These are phyloP conservation scores for Bursaphelenchus okinawaensis DNA, from an alignment of 2,888 invertebrate genomes.

Conservation along the genomic window DNA sequence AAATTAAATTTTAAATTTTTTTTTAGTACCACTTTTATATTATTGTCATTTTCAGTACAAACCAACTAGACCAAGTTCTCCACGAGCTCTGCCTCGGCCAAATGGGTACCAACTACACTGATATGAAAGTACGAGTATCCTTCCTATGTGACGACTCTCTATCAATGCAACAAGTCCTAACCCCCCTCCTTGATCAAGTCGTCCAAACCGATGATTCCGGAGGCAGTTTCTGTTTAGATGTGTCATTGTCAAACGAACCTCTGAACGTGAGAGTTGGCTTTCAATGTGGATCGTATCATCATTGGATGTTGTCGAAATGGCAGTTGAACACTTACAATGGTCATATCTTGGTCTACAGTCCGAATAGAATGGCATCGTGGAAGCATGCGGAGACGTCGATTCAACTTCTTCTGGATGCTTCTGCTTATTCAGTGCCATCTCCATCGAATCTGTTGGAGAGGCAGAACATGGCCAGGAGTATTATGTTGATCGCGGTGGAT, in stretches of 20 bases:
- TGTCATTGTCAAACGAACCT: constrained; percentile 18
- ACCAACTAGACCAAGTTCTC: constrained; percentile 32
- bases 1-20: no score
- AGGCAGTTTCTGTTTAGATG: constrained; percentile 18
- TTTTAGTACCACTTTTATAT: no score
- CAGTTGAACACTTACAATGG: constrained; percentile 27
- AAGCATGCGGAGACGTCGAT: constrained; percentile 31
- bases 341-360: constrained; percentile 29
- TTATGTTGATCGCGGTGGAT: constrained; percentile 33
- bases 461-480: constrained; percentile 28
- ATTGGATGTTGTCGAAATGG: constrained; percentile 31
- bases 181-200: constrained; percentile 24
- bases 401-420: constrained; percentile 26
- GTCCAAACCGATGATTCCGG: constrained; percentile 16
- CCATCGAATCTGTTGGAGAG: constrained; percentile 20
- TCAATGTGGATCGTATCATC: constrained; percentile 20
- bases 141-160: constrained; percentile 39
- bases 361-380: constrained; percentile 28
- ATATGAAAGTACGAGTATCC: constrained; percentile 34
- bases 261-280: constrained; percentile 28
- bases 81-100: constrained; percentile 35
- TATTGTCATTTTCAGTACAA: constrained; percentile 24
- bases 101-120: constrained; percentile 18
- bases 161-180: constrained; percentile 28
- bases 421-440: constrained; percentile 7